A percentile compares a stretch with the other conserved stretches of the same genome.
phyloP scores from a whole-genome alignment of 1,140 invertebrate genomes.

The Lasioglossum albipes region DNA sequence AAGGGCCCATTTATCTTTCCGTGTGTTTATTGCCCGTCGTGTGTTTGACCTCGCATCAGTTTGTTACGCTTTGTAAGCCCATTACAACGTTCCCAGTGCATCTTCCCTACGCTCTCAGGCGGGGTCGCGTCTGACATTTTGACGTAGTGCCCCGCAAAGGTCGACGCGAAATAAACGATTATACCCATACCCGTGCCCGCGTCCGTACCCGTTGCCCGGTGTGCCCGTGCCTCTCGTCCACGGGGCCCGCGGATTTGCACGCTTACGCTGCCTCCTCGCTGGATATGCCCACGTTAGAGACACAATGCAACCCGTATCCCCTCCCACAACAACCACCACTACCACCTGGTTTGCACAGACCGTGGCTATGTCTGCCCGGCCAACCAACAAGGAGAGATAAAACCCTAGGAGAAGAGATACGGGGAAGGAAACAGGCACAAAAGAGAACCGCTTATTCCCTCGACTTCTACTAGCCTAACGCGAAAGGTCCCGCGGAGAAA shows the following conservation, averaged over 20 bases:
- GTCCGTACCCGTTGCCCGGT: no score
- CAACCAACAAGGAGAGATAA: not conserved
- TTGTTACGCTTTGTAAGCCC: slow-evolving; percentile 81
- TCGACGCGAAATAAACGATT: slow-evolving; percentile 80
- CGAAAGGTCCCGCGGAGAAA: slow-evolving; percentile 56
- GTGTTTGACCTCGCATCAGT: slow-evolving; percentile 79
- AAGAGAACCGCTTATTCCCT: slow-evolving; percentile 57
- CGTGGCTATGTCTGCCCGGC: not conserved
- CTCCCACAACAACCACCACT: not conserved
- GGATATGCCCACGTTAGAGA: slow-evolving; percentile 50
- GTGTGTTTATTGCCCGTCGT: slow-evolving; percentile 80
- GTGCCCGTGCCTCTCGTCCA: not conserved
- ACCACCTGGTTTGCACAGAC: not conserved
- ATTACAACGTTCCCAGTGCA: slow-evolving; percentile 79
- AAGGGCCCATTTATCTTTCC: slow-evolving; percentile 77
- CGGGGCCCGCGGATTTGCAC: slow-evolving; percentile 38
- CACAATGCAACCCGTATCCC: slow-evolving; percentile 52
- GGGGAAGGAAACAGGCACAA: slow-evolving; percentile 26
- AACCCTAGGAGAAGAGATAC: slow-evolving; percentile 38
- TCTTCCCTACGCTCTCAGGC: slow-evolving; percentile 74
- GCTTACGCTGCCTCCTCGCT: slow-evolving; percentile 9
- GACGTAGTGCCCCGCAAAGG: slow-evolving; percentile 80
- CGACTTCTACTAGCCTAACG: slow-evolving; percentile 40
- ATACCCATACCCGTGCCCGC: slow-evolving; percentile 57
- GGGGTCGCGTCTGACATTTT: slow-evolving; percentile 79